These are phyloP conservation scores for Rhizoglyphus robini DNA, from an alignment of 1,140 invertebrate genomes.

Conservation along the genomic window DNA sequence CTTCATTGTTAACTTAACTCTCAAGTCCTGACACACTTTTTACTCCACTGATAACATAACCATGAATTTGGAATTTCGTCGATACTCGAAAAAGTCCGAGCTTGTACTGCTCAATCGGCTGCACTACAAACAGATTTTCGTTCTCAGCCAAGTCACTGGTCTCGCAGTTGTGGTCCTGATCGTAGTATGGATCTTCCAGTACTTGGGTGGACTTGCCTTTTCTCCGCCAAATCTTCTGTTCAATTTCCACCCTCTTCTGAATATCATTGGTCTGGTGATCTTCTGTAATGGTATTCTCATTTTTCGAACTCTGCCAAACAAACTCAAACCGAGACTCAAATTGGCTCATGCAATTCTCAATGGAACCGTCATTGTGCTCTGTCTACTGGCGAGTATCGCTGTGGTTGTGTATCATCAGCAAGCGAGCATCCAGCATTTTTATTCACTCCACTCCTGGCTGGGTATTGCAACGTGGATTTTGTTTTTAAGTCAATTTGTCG, in stretches of 20 bases:
- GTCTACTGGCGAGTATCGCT: not conserved
- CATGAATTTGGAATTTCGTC: too few relatives aligned
- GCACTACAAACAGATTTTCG: constrained; percentile 21
- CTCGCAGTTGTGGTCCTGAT: constrained; percentile 49
- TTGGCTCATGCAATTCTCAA: constrained; percentile 46
- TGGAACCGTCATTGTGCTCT: constrained; percentile 33
- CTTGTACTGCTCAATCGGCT: not conserved
- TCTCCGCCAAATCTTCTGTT: constrained; percentile 52
- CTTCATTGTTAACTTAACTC: too few relatives aligned
- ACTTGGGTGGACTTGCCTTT: constrained; percentile 51
- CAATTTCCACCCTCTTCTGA: constrained; percentile 77
- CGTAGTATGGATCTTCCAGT: constrained; percentile 53
- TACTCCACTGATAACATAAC: too few relatives aligned
- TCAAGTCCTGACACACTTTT: too few relatives aligned
- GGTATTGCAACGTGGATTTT: constrained; percentile 58
- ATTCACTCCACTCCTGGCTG: constrained; percentile 58
- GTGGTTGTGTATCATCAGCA: constrained; percentile 16
- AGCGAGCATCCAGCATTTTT: constrained; percentile 17
- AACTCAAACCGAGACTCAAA: constrained; percentile 60
- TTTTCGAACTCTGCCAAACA: constrained; percentile 60
- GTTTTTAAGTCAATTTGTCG: constrained; percentile 45
- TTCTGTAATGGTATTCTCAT: constrained; percentile 69
- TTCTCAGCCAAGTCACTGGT: constrained; percentile 36
- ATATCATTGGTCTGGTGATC: constrained; percentile 70
- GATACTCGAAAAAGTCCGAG: too few relatives aligned